Percentiles rank a stretch among this genome's conserved stretches.
Evolutionary conservation across 2,888 invertebrate genomes (phyloP).

Genomic region (Hylaea fasciaria): DNA sequence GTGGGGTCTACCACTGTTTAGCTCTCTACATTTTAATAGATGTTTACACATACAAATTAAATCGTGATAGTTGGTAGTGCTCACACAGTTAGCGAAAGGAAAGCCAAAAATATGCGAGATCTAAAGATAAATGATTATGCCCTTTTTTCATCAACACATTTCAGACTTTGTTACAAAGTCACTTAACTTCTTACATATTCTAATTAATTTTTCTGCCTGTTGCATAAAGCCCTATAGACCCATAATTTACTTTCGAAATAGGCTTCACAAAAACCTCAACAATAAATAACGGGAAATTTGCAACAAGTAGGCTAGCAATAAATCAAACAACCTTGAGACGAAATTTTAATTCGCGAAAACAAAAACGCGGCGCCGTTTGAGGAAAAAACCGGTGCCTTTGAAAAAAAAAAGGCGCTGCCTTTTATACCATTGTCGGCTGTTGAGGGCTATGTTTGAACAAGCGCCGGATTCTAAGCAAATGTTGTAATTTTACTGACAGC

Average conservation of each 20-base stretch:
- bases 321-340: conserved; percentile 33
- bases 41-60: conserved; percentile 1
- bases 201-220: conserved; percentile 6
- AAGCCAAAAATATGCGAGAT: too few species aligned
- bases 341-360: conserved; percentile 38
- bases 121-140: too few species aligned
- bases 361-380: conserved; percentile 34
- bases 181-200: too few species aligned
- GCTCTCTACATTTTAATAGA: conserved; percentile 11
- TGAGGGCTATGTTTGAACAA: conserved; percentile 41
- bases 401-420: conserved; percentile 34
- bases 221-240: conserved; percentile 19
- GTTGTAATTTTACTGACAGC: conserved; percentile 54
- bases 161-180: too few species aligned
- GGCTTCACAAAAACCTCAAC: conserved; percentile 24
- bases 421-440: conserved; percentile 44
- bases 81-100: neutral
- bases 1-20: conserved; percentile 55
- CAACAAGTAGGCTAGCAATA: conserved; percentile 33
- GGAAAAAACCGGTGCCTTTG: conserved; percentile 20
- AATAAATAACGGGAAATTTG: conserved; percentile 40
- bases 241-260: conserved; percentile 32
- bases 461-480: conserved; percentile 55
- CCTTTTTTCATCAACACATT: too few species aligned
- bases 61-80: neutral